Percentiles rank a stretch among this genome's conserved stretches.
Evolutionary conservation across 1,140 invertebrate genomes (phyloP).

Genomic region (Caenorhabditis remanei): DNA sequence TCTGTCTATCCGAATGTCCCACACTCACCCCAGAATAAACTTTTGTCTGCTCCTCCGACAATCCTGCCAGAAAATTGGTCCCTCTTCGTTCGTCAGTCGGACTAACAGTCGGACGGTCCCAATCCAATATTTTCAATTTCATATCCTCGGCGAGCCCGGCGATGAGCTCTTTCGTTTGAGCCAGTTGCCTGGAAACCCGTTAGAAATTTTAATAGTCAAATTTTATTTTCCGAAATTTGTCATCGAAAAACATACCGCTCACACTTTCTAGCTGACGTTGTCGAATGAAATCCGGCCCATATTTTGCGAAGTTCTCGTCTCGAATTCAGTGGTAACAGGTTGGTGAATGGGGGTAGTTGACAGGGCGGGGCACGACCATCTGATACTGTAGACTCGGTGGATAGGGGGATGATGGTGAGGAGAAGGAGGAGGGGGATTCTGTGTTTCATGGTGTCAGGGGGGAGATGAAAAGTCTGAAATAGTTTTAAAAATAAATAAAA

Average conservation of each 20-base stretch:
- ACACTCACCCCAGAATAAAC: not conserved
- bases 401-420: not conserved
- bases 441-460: not conserved
- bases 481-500: no score
- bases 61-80: conserved; percentile 20
- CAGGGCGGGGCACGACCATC: not conserved
- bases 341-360: conserved; percentile 27
- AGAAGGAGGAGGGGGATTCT: not conserved
- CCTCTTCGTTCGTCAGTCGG: not conserved
- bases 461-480: no score
- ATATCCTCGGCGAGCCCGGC: conserved; percentile 36
- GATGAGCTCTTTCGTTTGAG: conserved; percentile 38
- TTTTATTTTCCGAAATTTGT: not conserved
- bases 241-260: not conserved
- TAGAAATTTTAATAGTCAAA: not conserved
- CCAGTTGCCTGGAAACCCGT: conserved; percentile 20
- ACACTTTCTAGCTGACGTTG: conserved; percentile 16
- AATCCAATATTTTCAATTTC: conserved; percentile 47
- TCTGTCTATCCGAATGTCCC: no score
- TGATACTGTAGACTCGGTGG: not conserved
- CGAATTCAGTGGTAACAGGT: conserved; percentile 20
- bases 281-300: conserved; percentile 21
- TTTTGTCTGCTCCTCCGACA: conserved; percentile 16
- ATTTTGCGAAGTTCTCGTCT: conserved; percentile 30
- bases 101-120: not conserved